Percentiles rank a stretch among this genome's conserved stretches.
phyloP scores from a whole-genome alignment of 2,888 invertebrate genomes.

The Athripsodes cinereus region DNA sequence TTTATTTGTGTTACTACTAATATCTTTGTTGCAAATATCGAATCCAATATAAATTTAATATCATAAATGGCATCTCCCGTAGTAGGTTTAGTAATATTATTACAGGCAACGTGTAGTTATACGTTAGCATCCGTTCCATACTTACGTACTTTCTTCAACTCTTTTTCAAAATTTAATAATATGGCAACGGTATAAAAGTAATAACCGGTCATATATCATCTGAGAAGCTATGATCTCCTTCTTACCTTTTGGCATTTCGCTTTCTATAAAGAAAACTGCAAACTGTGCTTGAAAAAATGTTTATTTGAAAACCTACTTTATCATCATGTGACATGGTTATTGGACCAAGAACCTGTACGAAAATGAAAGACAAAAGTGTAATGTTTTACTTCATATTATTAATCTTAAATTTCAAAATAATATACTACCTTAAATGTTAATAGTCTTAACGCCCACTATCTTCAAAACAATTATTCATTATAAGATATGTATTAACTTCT shows the following conservation, averaged over 20 bases:
- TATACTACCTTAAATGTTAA: too few relatives aligned
- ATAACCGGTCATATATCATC: conserved; percentile 27
- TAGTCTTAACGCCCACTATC: too few relatives aligned
- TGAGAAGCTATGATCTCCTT: conserved; percentile 10
- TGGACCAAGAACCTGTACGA: neutral
- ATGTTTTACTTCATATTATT: neutral
- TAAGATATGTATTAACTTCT: too few relatives aligned
- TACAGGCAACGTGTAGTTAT: too few relatives aligned
- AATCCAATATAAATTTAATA: neutral
- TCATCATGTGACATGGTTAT: conserved; percentile 23
- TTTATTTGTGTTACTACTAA: too few relatives aligned
- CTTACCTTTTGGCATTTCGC: conserved; percentile 12
- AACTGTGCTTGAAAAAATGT: conserved; percentile 25
- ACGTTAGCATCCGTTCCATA: too few relatives aligned
- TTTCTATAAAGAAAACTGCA: conserved; percentile 22
- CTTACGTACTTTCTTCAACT: neutral
- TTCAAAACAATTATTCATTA: too few relatives aligned
- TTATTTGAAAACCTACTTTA: conserved; percentile 27
- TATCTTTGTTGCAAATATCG: too few relatives aligned
- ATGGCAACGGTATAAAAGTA: conserved; percentile 18
- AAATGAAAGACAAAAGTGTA: neutral
- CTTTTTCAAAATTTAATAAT: conserved; percentile 1
- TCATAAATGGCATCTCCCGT: neutral
- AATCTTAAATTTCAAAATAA: neutral
- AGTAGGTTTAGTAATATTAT: too few relatives aligned